A percentile compares a stretch with the other conserved stretches of the same genome.
These are phyloP conservation scores for Amphibalanus amphitrite DNA, from an alignment of 1,140 invertebrate genomes.

Conservation along the genomic window DNA sequence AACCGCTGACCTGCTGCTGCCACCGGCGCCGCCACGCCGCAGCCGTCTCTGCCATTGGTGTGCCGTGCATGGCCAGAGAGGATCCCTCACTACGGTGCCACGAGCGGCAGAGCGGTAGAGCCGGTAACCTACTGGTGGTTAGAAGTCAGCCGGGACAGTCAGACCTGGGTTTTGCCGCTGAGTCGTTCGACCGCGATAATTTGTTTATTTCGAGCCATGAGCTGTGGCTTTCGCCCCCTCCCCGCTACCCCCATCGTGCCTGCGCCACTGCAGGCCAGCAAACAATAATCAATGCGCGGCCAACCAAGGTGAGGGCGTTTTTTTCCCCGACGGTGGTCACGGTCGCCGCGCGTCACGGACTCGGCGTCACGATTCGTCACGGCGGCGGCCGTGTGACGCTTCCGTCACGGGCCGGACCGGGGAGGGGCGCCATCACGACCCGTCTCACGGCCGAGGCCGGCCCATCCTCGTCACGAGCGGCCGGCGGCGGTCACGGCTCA, in stretches of 20 bases:
- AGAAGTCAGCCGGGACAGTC: background rate
- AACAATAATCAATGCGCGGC: background rate
- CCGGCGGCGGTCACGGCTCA: no score
- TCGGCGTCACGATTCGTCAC: no score
- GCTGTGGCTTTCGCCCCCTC: no score
- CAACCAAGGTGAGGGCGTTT: background rate
- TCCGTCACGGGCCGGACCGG: no score
- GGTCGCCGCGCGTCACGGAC: no score
- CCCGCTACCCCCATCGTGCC: background rate
- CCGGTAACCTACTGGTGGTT: background rate
- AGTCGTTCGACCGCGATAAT: background rate
- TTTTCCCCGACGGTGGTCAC: background rate
- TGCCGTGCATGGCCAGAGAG: no score
- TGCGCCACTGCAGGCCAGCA: background rate
- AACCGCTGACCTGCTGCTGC: no score
- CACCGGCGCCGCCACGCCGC: no score
- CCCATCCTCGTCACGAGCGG: no score
- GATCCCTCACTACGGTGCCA: background rate
- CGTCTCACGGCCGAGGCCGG: no score
- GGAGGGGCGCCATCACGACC: background rate
- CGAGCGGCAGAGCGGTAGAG: background rate
- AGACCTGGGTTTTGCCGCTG: background rate
- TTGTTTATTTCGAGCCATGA: background rate
- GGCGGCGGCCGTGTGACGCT: no score
- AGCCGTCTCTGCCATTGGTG: no score